Base-by-base conservation (phyloP, 2,113 vertebrate species). In the Pituophis catenifer region DNA sequence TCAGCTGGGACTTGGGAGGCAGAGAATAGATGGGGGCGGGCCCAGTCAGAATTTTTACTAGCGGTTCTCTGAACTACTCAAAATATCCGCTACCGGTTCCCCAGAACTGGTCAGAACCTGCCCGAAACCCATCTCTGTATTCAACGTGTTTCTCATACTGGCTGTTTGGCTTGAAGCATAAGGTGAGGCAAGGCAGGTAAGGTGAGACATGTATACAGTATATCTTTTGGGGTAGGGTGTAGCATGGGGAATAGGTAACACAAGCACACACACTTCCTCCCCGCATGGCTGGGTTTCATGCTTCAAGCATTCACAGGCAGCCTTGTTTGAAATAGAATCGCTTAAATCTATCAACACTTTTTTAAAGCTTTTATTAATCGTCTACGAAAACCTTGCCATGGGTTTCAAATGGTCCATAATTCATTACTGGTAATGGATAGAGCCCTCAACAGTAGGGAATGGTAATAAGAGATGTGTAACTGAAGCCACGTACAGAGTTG, bases 341-440 rank as follows among this genome's bases (percentile, higher is more conserved):
- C 24, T 87, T 50, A 38, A 38, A 81, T 21, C 75, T 81, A 44
- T 38, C 75, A 19, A 44, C 33, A 58, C 21, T 44, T 81, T 15
- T 59, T 9, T 95, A 93, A 92, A 11, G 15, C 91, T n/a, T 52
- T 86, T 81, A 44, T 54, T 81, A 8, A 48, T 75, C 54, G 1
- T 81, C 53, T 3, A 2, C 10, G 33, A 93, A 57, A 58, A 7
- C 89, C 15, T 29, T 2, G 53, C 7, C 85, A 19, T 13, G 10
- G 55, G 93, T 95, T 59, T 94, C 11, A 48, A 24, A 58, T 1
- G 93, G n/a, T 85, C 91, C 86, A 92, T 93, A 21, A 11, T 81
- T 8, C 59, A 95, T 65, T 33, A 29, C 0, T 86, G 54, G 3
- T 91, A 93, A 86, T 19, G 0, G 75, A 92, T 87, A 21, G 87